phyloP scores from a whole-genome alignment of 2,888 invertebrate species.

The Cheilosia vulpina region DNA sequence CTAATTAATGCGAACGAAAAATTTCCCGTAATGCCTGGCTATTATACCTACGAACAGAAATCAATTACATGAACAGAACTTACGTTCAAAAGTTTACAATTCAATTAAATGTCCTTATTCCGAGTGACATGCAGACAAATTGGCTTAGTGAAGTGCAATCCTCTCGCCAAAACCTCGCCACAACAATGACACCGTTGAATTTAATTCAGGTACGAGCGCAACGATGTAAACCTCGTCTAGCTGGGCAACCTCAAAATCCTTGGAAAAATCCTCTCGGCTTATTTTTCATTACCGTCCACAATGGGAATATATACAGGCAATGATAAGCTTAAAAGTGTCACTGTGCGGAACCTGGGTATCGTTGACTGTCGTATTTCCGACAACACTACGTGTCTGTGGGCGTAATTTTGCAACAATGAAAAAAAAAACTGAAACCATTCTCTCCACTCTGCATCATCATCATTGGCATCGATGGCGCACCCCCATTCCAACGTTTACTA shows the following conservation, averaged over 20 bases:
- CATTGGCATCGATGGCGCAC: conserved; percentile 13
- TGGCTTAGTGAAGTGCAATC: conserved; percentile 24
- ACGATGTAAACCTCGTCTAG: not conserved
- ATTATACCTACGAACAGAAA: not conserved
- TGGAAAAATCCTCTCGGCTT: conserved; percentile 28
- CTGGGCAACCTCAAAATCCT: not conserved
- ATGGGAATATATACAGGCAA: not conserved
- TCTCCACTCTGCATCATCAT: conserved; percentile 1
- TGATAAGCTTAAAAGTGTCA: conserved; percentile 45
- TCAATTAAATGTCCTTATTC: conserved; percentile 36
- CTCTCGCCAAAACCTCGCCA: conserved; percentile 4
- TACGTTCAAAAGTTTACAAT: conserved; percentile 25
- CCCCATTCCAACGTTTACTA: conserved; percentile 26
- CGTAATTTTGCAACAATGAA: not conserved
- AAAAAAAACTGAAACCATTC: not conserved
- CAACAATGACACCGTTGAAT: conserved; percentile 38
- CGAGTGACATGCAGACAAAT: conserved; percentile 28
- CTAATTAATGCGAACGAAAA: not conserved
- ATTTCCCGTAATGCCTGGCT: not conserved
- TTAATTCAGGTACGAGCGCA: conserved; percentile 17
- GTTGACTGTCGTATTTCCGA: conserved; percentile 14
- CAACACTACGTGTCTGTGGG: conserved; percentile 24
- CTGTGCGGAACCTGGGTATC: conserved; percentile 18
- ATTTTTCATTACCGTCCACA: conserved; percentile 26
- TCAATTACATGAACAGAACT: conserved; percentile 21